Evolutionary conservation across 2,888 invertebrate species (phyloP), one percentile per base, ranked within the genome.

Genomic region (Ceramica pisi): DNA sequence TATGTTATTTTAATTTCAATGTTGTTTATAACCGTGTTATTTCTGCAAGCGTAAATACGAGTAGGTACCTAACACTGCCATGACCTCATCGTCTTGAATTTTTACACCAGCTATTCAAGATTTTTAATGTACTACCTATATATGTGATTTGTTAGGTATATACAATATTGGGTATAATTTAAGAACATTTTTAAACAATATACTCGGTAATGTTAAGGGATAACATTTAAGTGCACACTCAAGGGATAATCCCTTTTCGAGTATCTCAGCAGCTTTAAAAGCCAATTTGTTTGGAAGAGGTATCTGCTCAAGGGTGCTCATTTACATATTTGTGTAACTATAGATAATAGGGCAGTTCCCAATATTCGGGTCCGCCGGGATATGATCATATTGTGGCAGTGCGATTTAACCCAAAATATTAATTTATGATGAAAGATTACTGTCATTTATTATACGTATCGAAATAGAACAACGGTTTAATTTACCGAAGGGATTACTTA

Each of bases 211-310:
- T 41, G 71, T 75, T 71, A 78, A 75, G 61, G 78, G 79, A 81
- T 86, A 74, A 71, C 73, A 62, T 80, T 78, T 76, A 86, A 84
- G 75, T 83, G 78, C 75, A 81, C 77, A 84, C 85, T 86, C 78
- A 71, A 68, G 80, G 77, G 80, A 83, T 86, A 80, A 84, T 86
- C 80, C 78, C 73, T 67, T 83, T 83, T 80, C 67, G 69, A 86
- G 80, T 80, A 78, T 83, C 86, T 84, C 82, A 79, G 77, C 85
- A 78, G 80, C 79, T 81, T 80, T 81, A 77, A 80, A 86, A 82
- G 81, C 82, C 77, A 80, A 86, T 86, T 86, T 83, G 78, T 78
- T 80, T 70, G 68, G 71, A 73, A 78, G 76, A 76, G 73, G 74
- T 80, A 75, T 68, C 65, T 84, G 74, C 76, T 80, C 73, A 69